Conservation (phyloP, 2,797 vertebrate genomes). For the Sebastes melanostomus region DNA sequence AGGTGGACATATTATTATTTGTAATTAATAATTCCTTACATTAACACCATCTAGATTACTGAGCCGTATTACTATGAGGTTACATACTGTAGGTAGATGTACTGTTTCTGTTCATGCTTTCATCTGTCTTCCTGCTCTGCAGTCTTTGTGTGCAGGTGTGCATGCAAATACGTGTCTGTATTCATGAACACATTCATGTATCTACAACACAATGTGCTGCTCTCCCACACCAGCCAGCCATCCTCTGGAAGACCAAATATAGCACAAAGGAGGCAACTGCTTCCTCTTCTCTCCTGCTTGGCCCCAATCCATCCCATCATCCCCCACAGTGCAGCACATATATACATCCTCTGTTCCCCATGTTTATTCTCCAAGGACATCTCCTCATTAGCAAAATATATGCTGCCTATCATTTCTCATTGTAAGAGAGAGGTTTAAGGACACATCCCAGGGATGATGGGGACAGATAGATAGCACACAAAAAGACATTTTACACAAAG, state of each 20-base stretch:
- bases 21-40: neutral
- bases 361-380: constrained; percentile 71
- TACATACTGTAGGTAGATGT: neutral
- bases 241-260: constrained; percentile 82
- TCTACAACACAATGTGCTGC: constrained; percentile 65
- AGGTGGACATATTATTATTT: neutral
- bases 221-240: constrained; percentile 76
- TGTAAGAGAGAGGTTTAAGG: constrained; percentile 53
- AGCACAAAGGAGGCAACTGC: constrained; percentile 79
- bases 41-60: neutral
- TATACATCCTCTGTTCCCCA: constrained; percentile 68
- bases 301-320: constrained; percentile 72
- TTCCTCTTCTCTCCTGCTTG: constrained; percentile 76
- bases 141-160: constrained; percentile 56
- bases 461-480: constrained; percentile 33
- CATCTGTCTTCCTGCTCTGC: constrained; percentile 11
- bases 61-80: neutral
- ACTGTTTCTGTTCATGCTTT: constrained; percentile 18
- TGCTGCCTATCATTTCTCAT: constrained; percentile 70
- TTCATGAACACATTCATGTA: constrained; percentile 44
- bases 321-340: constrained; percentile 73
- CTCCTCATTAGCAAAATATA: constrained; percentile 77
- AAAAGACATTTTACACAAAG: constrained; percentile 12
- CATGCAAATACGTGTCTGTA: constrained; percentile 45
- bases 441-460: constrained; percentile 43